Evolutionary conservation across 2,888 invertebrate species (phyloP), one percentile per base, ranked within the genome.

Genomic region (Tanaodytes sp.): DNA sequence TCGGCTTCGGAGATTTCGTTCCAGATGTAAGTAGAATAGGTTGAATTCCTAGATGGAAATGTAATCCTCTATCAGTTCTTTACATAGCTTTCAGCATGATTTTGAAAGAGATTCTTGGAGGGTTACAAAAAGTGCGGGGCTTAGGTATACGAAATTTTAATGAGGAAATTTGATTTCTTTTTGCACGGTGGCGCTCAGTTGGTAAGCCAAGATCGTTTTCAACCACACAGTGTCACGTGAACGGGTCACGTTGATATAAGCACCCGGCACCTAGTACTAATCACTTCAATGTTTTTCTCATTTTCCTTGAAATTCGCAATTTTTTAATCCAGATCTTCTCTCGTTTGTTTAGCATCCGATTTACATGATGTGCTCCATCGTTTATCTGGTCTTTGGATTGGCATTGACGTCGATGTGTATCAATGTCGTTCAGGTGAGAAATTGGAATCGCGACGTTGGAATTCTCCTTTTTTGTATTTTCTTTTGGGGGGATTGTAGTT

Each of bases 351-450:
- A 89, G 83, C 93, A 95, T 85, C 96, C 96, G 0, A 90, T 91
- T 84, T 91, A 90, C 78, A 95, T 98, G 91, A 93, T 98, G 88
- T 90, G 93, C 57, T 95, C 96, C 31, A 96, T 97, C 77, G 89
- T 97, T 43, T 97, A 98, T 82, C 87, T 98, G 58, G 92, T 98
- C 16, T 95, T 98, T 78, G 98, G 98, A 5, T 87, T 98, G 65
- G 95, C 98, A 0, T 87, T 98, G 15, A 97, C 97, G 49, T 96
- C 97, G 74, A 97, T 98, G 97, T 95, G 96, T 85, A 95, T 98
- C 78, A 97, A 97, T 80, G 96, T 98, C 12, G 95, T 97, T 0
- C 97, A 97, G 87, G 91, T 92, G 12, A 23, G 43, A 12, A 30
- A 16, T 40, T 40, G 14, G 14, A 40, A 40, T 9, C 27, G 27